Base-by-base conservation (phyloP, 2,113 vertebrate species). In the Paedocypris sp. region DNA sequence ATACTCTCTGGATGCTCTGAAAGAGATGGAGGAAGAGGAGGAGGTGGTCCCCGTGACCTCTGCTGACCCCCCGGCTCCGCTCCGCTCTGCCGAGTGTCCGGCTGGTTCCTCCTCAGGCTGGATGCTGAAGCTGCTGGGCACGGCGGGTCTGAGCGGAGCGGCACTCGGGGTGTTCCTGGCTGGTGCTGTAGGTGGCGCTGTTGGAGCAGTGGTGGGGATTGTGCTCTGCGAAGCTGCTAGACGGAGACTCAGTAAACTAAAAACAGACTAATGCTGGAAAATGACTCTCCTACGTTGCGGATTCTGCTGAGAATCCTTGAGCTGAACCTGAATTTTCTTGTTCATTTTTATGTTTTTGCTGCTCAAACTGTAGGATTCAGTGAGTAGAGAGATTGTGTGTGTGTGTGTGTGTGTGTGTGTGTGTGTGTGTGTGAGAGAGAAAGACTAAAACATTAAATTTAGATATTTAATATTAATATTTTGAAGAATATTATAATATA, bases 131-230 rank as follows among this genome's bases (percentile, higher is more conserved):
- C 22, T 77, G n/a, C 6, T 75, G 53, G 43, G 78, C 1, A 75
- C 15, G 1, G 83, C 77, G 1, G 80, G 80, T 1, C 4, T 87
- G 57, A 53, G 83, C 8, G 85, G 85, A 23, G 75, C 82, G 54
- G 54, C 75, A 42, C 62, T 85, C 0, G 85, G 85, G 0, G 59
- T 83, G 50, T 61, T 83, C 57, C 61, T 84, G 1, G 78, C 68
- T 0, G 84, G 85, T 1, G 59, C 68, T n/a, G 19, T 81, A 19
- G 84, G 85, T 3, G 85, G 79, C 13, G 82, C 75, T 5, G 51
- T 80, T 0, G 85, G 85, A 2, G 77, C 80, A 19, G 73, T 68
- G 5, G 68, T 76, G 35, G 85, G 84, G 12, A 75, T 79, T 15
- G 79, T 47, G 2, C 62, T 33, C 1, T 63, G 58, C 7, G 85